A percentile compares a stretch with the other conserved stretches of the same genome.
Evolutionary conservation across 2,113 vertebrate genomes (phyloP).

Genomic region (Solenodon paradoxus): DNA sequence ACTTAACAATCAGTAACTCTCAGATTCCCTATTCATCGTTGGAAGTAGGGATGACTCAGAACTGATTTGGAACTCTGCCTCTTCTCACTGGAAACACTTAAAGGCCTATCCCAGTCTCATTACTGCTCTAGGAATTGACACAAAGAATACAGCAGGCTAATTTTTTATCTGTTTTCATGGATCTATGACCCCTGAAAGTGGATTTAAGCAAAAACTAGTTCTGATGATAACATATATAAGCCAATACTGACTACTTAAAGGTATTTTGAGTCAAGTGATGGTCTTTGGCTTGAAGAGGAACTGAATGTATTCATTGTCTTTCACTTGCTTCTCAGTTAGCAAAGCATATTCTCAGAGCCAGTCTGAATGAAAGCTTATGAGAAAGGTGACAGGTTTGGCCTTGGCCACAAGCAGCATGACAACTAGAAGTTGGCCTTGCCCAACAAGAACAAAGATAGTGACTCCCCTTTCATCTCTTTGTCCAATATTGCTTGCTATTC

Average conservation of each 20-base stretch:
- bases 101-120: neutral
- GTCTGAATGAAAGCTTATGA: neutral
- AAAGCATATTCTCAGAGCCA: neutral
- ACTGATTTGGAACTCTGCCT: neutral
- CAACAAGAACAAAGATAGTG: neutral
- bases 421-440: neutral
- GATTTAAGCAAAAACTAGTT: neutral
- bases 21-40: neutral
- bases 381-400: neutral
- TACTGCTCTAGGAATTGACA: neutral
- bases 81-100: neutral
- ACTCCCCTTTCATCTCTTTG: neutral
- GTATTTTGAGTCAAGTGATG: neutral
- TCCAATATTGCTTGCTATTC: no score
- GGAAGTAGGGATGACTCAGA: slow-evolving; percentile 13
- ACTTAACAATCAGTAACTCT: neutral
- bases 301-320: neutral
- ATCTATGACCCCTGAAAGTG: neutral
- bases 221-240: neutral
- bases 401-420: neutral
- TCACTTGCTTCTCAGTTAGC: neutral
- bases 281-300: neutral
- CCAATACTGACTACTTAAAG: neutral
- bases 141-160: neutral
- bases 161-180: neutral